Base-by-base conservation (phyloP, 2,888 invertebrate species). In the Alloplasta piceator region DNA sequence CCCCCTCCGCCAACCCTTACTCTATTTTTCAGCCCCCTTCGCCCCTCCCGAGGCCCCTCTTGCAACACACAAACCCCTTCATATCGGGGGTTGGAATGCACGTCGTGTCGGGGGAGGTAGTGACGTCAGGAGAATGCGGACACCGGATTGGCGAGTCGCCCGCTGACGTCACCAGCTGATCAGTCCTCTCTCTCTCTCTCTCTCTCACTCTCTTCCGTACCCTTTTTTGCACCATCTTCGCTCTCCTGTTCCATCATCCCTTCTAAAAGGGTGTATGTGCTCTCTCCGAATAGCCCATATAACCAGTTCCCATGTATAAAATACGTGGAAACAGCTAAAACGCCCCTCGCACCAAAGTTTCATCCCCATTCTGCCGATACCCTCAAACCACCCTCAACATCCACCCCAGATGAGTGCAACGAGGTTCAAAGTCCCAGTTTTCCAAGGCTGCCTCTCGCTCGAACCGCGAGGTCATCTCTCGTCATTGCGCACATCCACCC, bases 361-460 rank as follows among this genome's bases (percentile, higher is more conserved):
- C 39, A 68, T 12, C 52, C 74, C 72, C 70, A 41, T 26, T 14
- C 14, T 41, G 26, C 26, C 26, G 26, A 26, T 26, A 41, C 41
- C 50, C 26, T 26, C 26, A 3, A 26, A 26, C 26, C 26, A 26
- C 26, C 14, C 63, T 73, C 70, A 50, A 64, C 43, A 48, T 26
- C 14, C 14, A 55, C 43, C 87, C 85, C 85, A 82, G 78, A 87
- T 75, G 88, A 89, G 91, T 91, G 90, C 90, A 91, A 84, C 83
- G 81, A 86, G 88, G 91, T 92, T 92, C 91, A 92, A 90, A 91
- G 91, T 86, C 87, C 91, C 89, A 91, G 89, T 91, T 92, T 90
- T 77, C 90, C 91, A 92, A 91, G 91, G 91, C 91, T 91, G 89
- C 85, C 26, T 84, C 86, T 52, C 46, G 46, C 46, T 26, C 26